Base-by-base conservation (phyloP, 2,888 invertebrate genomes). In the Ochlodes sylvanus region DNA sequence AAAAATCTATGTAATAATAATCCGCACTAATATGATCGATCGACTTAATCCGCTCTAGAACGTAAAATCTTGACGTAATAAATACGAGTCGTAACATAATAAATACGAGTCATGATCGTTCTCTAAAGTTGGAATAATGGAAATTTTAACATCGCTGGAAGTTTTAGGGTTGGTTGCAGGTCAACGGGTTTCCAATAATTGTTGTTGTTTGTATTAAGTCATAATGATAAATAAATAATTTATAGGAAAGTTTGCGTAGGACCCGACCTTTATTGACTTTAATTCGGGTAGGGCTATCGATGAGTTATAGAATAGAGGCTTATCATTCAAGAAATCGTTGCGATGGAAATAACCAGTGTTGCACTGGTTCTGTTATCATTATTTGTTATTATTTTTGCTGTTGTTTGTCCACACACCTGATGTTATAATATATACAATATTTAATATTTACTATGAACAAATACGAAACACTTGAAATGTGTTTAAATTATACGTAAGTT, bases 271-370 rank as follows among this genome's bases (percentile, higher is more conserved):
- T 54, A 54, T 32, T 61, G 10, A 38, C 60, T 44, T 64, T 47
- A 32, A 34, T 64, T 64, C 56, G 55, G 44, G 56, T 17, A 64
- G 44, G 56, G 63, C 63, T 64, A 56, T 64, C 55, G 56, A 17
- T 17, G 32, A n/a, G 42, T 42, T 56, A 56, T 47, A 52, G 32
- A 44, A 67, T 72, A 12, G 14, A 32, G 34, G 34, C 47, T 58
- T 58, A 66, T 58, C 65, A 50, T 57, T 21, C 38, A 72, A 61
- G 38, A 15, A 19, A 19, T 55, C 52, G 72, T 73, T 77, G 77
- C 79, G 76, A 72, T 73, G 75, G 75, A 73, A 75, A 75, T 73
- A 75, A 67, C 73, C 64, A 47, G 14, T 27, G 27, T 5, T 27
- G 27, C 27, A 27, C 27, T 27, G 47, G 47, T 72, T 70, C 72